Evolutionary conservation across 2,888 invertebrate genomes (phyloP).

Genomic region (Drosophila neotestacea): DNA sequence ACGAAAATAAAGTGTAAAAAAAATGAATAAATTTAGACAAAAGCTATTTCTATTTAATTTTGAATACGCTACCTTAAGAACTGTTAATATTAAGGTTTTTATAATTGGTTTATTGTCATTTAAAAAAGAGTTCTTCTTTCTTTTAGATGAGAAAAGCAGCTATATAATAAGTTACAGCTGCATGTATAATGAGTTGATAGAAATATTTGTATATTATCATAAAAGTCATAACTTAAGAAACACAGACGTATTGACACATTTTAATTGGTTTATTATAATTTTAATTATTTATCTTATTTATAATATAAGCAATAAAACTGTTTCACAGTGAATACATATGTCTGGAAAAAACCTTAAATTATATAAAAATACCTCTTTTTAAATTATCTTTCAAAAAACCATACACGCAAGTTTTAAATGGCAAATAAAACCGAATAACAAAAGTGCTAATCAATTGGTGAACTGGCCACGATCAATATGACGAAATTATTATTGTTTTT

Average conservation of each 20-base stretch:
- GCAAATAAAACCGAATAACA: too few species aligned
- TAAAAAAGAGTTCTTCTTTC: not conserved
- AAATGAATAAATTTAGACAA: not conserved
- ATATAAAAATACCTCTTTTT: not conserved
- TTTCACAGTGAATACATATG: too few species aligned
- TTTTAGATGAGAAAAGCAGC: too few species aligned
- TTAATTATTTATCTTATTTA: too few species aligned
- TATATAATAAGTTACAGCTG: too few species aligned
- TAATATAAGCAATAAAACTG: too few species aligned
- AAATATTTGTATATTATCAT: too few species aligned
- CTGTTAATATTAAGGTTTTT: not conserved
- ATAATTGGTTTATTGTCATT: conserved; percentile 5
- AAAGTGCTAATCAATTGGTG: conserved; percentile 42
- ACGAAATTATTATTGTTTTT: conserved; percentile 57
- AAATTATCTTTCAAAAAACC: not conserved
- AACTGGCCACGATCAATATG: conserved; percentile 47
- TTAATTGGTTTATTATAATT: too few species aligned
- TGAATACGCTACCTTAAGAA: not conserved
- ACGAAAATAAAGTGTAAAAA: conserved; percentile 28
- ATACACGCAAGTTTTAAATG: not conserved
- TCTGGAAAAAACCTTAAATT: too few species aligned
- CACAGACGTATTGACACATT: too few species aligned
- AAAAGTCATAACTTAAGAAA: too few species aligned
- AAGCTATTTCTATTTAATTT: not conserved
- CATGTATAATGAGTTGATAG: too few species aligned